Conservation (phyloP, 2,797 vertebrate species). For the Scolopax rusticola region DNA sequence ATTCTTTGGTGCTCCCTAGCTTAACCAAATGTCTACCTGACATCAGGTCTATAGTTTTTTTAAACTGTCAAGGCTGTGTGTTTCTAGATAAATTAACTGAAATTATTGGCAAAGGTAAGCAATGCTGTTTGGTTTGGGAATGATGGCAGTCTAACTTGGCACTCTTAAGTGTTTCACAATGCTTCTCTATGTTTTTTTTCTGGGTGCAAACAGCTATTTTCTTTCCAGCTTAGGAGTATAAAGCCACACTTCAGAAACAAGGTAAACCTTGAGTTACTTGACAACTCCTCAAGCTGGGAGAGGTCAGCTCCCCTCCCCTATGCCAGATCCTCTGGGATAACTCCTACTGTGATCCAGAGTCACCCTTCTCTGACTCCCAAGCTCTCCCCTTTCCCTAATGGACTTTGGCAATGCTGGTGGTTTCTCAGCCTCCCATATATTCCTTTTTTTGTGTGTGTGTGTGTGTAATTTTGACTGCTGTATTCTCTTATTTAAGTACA, state of each 20-base stretch:
- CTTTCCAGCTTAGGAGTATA: constrained; percentile 49
- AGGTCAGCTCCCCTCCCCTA: not conserved
- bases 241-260: constrained; percentile 24
- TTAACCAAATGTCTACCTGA: constrained; percentile 3
- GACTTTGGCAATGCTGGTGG: not conserved
- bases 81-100: constrained; percentile 31
- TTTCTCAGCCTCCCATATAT: not conserved
- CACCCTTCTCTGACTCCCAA: not conserved
- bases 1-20: not conserved
- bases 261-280: constrained; percentile 15
- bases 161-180: not conserved
- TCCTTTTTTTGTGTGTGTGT: not conserved
- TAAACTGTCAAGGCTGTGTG: not conserved
- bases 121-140: constrained; percentile 24
- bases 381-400: not conserved
- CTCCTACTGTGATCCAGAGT: not conserved
- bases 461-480: not conserved
- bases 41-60: not conserved
- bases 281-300: not conserved
- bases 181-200: constrained; percentile 29
- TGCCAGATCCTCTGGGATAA: not conserved
- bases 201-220: constrained; percentile 29
- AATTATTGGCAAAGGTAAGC: not conserved
- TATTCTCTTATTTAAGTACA: constrained; percentile 22
- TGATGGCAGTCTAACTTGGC: not conserved